Evolutionary conservation across 2,888 invertebrate species (phyloP).

Genomic region (Sepiola atlantica): DNA sequence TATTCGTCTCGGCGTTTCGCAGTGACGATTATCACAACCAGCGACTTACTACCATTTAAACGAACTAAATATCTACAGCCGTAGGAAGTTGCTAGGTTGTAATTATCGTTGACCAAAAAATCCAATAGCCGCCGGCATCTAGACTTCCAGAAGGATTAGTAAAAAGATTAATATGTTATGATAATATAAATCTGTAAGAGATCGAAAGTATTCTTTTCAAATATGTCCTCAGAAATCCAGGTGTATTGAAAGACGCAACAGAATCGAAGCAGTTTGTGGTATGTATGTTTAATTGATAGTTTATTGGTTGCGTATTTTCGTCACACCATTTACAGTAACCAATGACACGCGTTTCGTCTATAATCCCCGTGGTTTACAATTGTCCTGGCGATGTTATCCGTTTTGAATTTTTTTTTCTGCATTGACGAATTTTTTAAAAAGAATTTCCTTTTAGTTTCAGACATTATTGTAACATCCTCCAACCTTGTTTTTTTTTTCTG

Average conservation of each 20-base stretch:
- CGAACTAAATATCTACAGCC: not conserved
- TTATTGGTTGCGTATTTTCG: not conserved
- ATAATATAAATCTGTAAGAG: not conserved
- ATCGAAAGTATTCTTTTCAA: not conserved
- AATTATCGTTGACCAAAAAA: not conserved
- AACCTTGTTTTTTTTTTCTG: not conserved
- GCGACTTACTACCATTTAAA: not conserved
- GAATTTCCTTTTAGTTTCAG: not conserved
- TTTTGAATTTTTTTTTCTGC: not conserved
- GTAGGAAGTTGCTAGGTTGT: not conserved
- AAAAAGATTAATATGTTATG: not conserved
- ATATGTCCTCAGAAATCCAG: not conserved
- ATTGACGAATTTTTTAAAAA: not conserved
- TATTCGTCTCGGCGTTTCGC: not conserved
- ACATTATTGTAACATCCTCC: not conserved
- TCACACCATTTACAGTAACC: not conserved
- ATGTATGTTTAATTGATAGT: not conserved
- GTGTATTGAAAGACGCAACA: not conserved
- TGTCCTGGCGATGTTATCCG: not conserved
- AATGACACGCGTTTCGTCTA: not conserved
- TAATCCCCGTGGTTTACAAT: not conserved
- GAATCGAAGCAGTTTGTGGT: not conserved
- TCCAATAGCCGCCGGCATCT: not conserved
- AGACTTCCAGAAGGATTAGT: not conserved
- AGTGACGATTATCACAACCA: not conserved